Percentiles rank a stretch among this genome's conserved stretches.
Conservation (phyloP, 2,888 invertebrate species). For the Napeogenes inachia region DNA sequence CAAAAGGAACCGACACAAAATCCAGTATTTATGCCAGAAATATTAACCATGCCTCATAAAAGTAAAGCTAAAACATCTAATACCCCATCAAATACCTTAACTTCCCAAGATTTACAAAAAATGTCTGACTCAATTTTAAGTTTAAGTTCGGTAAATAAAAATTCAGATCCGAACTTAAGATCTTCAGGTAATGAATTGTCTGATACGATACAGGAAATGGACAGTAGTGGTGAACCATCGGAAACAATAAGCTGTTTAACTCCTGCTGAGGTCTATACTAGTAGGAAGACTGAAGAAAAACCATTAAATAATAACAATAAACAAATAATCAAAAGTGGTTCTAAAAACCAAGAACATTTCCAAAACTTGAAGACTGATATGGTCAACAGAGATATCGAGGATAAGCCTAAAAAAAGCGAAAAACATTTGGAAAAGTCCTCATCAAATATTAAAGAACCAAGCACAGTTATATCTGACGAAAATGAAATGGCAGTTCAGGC, state of each 20-base stretch:
- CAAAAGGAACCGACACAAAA: conserved; percentile 6
- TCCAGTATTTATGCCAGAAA: too few relatives aligned
- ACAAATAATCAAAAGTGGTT: background rate
- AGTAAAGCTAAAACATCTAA: conserved; percentile 1
- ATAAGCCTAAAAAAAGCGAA: background rate
- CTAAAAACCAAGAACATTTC: background rate
- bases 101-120: conserved; percentile 51
- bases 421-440: background rate
- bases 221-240: background rate
- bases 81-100: conserved; percentile 15
- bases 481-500: background rate
- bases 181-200: background rate
- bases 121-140: conserved; percentile 52
- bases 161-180: conserved; percentile 4
- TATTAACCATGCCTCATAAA: background rate
- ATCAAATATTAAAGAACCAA: background rate
- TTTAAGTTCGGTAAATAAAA: conserved; percentile 18
- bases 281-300: background rate
- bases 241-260: background rate
- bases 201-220: background rate
- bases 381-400: background rate
- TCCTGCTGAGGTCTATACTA: background rate
- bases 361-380: background rate
- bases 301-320: background rate
- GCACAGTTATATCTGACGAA: background rate